Base-by-base conservation (phyloP, 2,113 vertebrate species). In the Hymenochirus boettgeri region DNA sequence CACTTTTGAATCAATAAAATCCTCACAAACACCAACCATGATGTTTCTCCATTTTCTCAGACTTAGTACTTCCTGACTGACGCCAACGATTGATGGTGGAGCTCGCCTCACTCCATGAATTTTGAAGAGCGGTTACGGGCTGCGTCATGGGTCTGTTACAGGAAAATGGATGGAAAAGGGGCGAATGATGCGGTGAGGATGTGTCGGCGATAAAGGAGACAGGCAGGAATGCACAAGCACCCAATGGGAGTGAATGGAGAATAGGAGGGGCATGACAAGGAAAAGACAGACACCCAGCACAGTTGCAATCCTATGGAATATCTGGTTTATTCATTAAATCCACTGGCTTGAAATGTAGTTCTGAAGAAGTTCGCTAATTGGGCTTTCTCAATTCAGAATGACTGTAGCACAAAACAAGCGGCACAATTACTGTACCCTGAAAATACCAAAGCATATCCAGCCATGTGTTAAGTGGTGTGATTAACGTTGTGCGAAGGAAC, bases 11-110 rank as follows among this genome's bases (percentile, higher is more conserved):
- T n/a, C n/a, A n/a, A n/a, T n/a, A n/a, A n/a, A n/a, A n/a, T n/a
- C n/a, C n/a, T n/a, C n/a, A n/a, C n/a, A n/a, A n/a, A n/a, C n/a
- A 15, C 31, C 39, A 42, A 2, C 51, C 4, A 0, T 13, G 10
- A 42, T 17, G 15, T 18, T 17, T 42, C 39, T 17, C 12, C 2
- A 5, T 15, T 17, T 13, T n/a, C 17, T n/a, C 17, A 42, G 39
- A n/a, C 39, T 9, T 78, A 91, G 95, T 95, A 92, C 93, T 96
- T 96, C 74, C 83, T 90, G 63, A 84, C 75, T 74, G 91, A 83
- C 72, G 84, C 88, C 82, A 92, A 88, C 48, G 77, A 75, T 67
- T 87, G 89, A 77, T 84, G 77, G 27, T 82, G 77, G 13, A 73
- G 81, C 83, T 78, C 80, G 46, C 53, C 77, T 72, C 80, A 84